Conservation (phyloP, 53 echinoderm and acorn worm genomes). For the Holothuria leucospilota region DNA sequence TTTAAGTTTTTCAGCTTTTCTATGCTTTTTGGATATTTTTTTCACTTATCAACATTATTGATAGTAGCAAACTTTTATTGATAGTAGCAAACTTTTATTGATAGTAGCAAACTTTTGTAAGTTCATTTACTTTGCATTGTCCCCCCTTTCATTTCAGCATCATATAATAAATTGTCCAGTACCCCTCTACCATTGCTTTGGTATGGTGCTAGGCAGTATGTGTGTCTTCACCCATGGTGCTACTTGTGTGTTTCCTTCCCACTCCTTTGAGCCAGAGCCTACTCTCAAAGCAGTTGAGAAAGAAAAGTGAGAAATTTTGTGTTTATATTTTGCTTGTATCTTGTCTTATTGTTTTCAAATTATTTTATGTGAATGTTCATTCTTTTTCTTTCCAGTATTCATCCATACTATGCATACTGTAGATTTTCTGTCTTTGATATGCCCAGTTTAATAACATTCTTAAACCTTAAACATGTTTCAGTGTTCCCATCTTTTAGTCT, state of each 20-base stretch:
- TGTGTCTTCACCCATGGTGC: slow-evolving; percentile 70
- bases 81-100: not conserved
- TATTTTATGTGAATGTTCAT: not conserved
- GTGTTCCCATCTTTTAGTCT: too few species aligned
- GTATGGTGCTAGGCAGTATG: slow-evolving; percentile 84
- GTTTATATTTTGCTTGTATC: too few species aligned
- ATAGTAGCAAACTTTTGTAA: not conserved
- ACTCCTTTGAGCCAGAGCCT: slow-evolving; percentile 80
- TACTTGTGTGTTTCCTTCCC: slow-evolving; percentile 76
- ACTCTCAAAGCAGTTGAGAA: slow-evolving; percentile 70
- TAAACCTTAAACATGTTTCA: too few species aligned
- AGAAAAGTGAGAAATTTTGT: slow-evolving; percentile 71
- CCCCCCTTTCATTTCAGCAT: slow-evolving; percentile 37
- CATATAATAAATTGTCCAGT: slow-evolving; percentile 83
- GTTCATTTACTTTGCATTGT: too few species aligned
- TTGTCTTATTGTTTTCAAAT: too few species aligned
- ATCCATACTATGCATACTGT: not conserved
- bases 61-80: not conserved
- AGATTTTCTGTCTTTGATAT: not conserved
- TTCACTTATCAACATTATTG: not conserved
- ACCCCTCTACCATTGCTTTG: slow-evolving; percentile 93
- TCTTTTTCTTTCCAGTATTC: not conserved
- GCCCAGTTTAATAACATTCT: not conserved
- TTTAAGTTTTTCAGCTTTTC: not conserved
- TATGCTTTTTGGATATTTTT: not conserved